A percentile compares a stretch with the other conserved stretches of the same genome.
These are phyloP conservation scores for Rousettus madagascariensis DNA, from an alignment of 2,797 vertebrate species.

Conservation along the genomic window DNA sequence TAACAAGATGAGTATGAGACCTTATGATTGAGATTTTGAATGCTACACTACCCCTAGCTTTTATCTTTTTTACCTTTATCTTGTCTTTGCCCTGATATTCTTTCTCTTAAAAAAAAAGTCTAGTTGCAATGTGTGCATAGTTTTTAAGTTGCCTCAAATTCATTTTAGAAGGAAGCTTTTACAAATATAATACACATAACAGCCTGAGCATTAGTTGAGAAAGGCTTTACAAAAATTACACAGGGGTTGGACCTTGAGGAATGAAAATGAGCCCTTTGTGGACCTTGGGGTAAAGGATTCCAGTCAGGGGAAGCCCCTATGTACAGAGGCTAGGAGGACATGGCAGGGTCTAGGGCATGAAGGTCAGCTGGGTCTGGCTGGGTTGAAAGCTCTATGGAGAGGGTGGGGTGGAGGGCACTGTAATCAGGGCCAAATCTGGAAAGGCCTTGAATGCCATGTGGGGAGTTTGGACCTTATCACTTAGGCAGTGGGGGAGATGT, in stretches of 20 bases:
- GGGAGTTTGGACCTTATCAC: neutral
- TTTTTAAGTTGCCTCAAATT: slow-evolving; percentile 5
- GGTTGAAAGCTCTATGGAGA: neutral
- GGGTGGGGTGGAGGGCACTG: neutral
- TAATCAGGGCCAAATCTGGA: neutral
- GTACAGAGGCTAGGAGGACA: neutral
- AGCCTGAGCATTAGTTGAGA: neutral
- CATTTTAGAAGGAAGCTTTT: slow-evolving; percentile 30
- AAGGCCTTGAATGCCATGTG: neutral
- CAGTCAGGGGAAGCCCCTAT: neutral
- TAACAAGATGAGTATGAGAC: neutral
- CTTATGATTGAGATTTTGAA: neutral
- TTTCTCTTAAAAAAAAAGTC: neutral
- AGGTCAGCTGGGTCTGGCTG: slow-evolving; percentile 25
- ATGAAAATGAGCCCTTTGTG: neutral
- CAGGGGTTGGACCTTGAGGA: neutral
- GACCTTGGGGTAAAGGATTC: neutral
- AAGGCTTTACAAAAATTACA: neutral
- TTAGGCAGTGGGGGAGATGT: neutral
- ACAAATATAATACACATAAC: neutral
- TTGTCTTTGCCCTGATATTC: slow-evolving; percentile 26
- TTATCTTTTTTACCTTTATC: neutral
- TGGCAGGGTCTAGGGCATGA: neutral
- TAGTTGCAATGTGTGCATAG: neutral
- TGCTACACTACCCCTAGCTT: neutral